Evolutionary conservation across 2,113 vertebrate genomes (phyloP).

Genomic region (Proteles cristata): DNA sequence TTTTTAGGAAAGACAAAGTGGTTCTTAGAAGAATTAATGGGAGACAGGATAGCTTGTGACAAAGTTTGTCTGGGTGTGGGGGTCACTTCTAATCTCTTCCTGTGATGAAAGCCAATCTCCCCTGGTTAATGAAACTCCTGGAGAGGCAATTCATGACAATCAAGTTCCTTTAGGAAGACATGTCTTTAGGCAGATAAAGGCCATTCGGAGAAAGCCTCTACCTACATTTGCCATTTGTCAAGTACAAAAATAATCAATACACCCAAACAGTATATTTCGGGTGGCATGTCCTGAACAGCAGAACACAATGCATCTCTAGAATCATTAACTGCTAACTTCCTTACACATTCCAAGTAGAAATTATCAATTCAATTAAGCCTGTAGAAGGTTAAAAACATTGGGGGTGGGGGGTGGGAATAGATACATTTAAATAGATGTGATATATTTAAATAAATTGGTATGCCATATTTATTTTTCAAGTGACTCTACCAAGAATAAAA

Average conservation of each 20-base stretch:
- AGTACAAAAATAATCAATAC: not conserved
- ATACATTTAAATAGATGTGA: no score
- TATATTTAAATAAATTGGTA: no score
- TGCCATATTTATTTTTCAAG: not conserved
- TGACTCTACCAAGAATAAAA: not conserved
- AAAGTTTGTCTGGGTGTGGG: not conserved
- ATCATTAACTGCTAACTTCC: not conserved
- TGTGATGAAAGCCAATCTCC: not conserved
- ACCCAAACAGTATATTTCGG: not conserved
- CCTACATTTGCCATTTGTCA: not conserved
- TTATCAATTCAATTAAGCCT: not conserved
- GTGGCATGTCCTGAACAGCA: not conserved
- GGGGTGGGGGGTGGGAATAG: no score
- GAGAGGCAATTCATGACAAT: not conserved
- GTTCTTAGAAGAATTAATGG: not conserved
- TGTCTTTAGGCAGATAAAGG: not conserved
- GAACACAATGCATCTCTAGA: not conserved
- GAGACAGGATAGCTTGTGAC: not conserved
- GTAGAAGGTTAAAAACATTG: not conserved
- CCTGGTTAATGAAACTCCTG: not conserved
- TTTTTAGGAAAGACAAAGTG: not conserved
- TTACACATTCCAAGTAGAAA: not conserved
- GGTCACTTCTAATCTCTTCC: not conserved
- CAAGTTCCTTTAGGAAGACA: not conserved
- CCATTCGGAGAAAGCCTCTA: not conserved